phyloP scores from a whole-genome alignment of 92 coral and sea anemone species.

The Muricea muricata region DNA sequence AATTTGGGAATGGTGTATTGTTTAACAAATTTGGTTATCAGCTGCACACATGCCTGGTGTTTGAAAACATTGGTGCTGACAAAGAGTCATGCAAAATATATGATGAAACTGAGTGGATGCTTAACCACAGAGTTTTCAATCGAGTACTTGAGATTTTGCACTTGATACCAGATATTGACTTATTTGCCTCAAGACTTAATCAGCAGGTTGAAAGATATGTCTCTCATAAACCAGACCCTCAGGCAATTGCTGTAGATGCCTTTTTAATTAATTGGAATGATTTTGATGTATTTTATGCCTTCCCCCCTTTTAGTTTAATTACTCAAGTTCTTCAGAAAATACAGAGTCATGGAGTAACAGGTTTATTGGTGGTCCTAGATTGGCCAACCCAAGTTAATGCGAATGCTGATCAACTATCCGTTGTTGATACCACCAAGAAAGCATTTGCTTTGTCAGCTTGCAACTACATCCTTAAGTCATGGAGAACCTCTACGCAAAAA shows the following conservation, averaged over 20 bases:
- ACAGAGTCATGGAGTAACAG: slow-evolving; percentile 28
- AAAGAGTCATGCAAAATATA: background rate
- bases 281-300: background rate
- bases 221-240: slow-evolving; percentile 19
- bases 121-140: background rate
- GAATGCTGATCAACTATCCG: slow-evolving; percentile 38
- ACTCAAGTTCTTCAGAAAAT: slow-evolving; percentile 28
- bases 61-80: slow-evolving; percentile 5
- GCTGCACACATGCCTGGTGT: background rate
- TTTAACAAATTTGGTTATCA: background rate
- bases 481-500: slow-evolving; percentile 52
- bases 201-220: slow-evolving; percentile 36
- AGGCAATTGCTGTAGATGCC: slow-evolving; percentile 21
- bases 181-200: slow-evolving; percentile 60
- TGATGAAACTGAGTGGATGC: slow-evolving; percentile 20
- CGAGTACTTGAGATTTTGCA: background rate
- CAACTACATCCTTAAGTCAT: slow-evolving; percentile 35
- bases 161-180: slow-evolving; percentile 33
- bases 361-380: slow-evolving; percentile 48
- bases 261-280: background rate
- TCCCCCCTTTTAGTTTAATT: slow-evolving; percentile 3
- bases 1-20: slow-evolving; percentile 2
- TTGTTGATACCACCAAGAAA: slow-evolving; percentile 7
- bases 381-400: slow-evolving; percentile 55
- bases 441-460: slow-evolving; percentile 30